phyloP scores from a whole-genome alignment of 2,888 invertebrate genomes.

The Lasiommata megera region DNA sequence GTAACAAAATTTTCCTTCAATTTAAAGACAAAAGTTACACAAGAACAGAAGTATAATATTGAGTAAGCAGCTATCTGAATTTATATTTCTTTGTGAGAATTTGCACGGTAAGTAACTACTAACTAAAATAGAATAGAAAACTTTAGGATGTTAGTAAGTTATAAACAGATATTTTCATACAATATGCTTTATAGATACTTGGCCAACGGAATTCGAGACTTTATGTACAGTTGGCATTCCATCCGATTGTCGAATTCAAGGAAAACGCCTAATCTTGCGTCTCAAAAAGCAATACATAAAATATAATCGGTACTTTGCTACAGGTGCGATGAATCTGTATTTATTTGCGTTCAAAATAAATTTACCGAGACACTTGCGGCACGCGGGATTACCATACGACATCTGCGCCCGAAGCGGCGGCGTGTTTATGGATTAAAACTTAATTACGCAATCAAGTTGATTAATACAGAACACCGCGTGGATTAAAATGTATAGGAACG shows the following conservation, averaged over 20 bases:
- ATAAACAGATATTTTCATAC: too few species aligned
- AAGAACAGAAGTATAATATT: not conserved
- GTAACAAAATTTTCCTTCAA: not conserved
- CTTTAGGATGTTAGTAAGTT: too few species aligned
- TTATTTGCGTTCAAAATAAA: slow-evolving; percentile 78
- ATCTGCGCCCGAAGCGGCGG: slow-evolving; percentile 53
- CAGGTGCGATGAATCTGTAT: slow-evolving; percentile 75
- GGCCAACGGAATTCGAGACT: too few species aligned
- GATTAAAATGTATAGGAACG: slow-evolving; percentile 2
- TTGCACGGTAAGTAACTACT: too few species aligned
- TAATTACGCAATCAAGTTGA: slow-evolving; percentile 49
- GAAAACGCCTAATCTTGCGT: too few species aligned
- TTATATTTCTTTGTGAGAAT: too few species aligned
- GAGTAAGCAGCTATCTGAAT: too few species aligned
- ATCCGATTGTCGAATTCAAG: too few species aligned
- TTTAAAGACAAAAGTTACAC: not conserved
- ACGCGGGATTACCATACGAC: slow-evolving; percentile 69
- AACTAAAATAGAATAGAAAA: too few species aligned
- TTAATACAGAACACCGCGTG: slow-evolving; percentile 18
- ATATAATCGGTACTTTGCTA: not conserved
- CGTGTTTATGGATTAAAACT: slow-evolving; percentile 58
- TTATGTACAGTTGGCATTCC: too few species aligned
- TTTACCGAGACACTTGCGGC: slow-evolving; percentile 65
- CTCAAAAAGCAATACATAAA: not conserved
- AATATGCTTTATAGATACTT: too few species aligned